Evolutionary conservation across 2,113 vertebrate species (phyloP), one percentile per base, ranked within the genome.

Genomic region (Gyps fulvus): DNA sequence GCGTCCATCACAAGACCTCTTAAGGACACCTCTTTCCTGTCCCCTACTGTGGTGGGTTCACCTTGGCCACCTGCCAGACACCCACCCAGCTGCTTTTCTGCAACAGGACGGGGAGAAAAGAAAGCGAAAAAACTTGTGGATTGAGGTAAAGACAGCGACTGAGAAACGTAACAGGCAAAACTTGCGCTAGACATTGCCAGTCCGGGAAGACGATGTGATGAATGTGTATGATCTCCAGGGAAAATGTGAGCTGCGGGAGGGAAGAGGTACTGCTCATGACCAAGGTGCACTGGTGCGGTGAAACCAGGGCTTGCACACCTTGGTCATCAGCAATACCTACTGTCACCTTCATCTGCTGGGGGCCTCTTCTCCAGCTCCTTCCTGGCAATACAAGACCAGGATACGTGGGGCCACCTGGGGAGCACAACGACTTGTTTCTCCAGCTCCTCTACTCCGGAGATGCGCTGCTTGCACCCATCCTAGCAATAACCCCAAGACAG

Each of bases 291-390:
- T 6, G 9, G 10, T 86, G 29, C n/a, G 47, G 6, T 22, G 43
- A 71, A 87, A 59, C 29, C 42, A 45, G 7, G 10, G 29, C 63
- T 83, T 32, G 19, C 38, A 83, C 32, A 45, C 31, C 22, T 83
- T 80, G 83, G 21, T 74, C 63, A 73, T 85, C 83, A 93, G 80
- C 89, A 86, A 86, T 91, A 87, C 38, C 87, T 94, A 13, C 69
- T 94, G 89, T 82, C 81, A 76, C 34, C 34, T 82, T 25, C 20
- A 16, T 50, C 61, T 71, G 18, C 32, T 1, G 2, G 25, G 18
- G 15, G 5, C n/a, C 47, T 93, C 38, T 87, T 73, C 31, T 49
- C 61, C 42, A 66, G 16, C n/a, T 82, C 13, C 26, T n/a, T n/a
- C 42, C 22, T 12, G 43, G 10, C 32, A 42, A 13, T 1, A 36